Base-by-base conservation (phyloP, 2,888 invertebrate species). In the Oxyscelio sp. region DNA sequence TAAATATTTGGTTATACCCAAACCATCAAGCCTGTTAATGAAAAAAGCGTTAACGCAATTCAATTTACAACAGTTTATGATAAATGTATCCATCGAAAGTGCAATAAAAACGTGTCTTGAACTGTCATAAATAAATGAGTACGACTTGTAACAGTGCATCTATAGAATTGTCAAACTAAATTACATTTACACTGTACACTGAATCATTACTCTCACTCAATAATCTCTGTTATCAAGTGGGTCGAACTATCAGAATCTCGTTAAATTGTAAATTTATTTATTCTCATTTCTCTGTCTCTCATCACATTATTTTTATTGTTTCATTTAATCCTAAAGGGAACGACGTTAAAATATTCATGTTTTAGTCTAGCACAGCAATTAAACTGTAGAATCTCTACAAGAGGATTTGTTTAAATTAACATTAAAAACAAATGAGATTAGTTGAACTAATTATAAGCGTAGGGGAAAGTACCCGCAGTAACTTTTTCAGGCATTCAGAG, bases 51-150 rank as follows among this genome's bases (percentile, higher is more conserved):
- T 56, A 31, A 56, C 31, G 19, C 34, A 31, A 5, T 8, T 31
- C 15, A 27, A 61, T 61, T 61, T 40, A 19, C 15, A 15, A n/a
- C n/a, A n/a, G n/a, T n/a, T n/a, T n/a, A n/a, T n/a, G n/a, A n/a
- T n/a, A n/a, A n/a, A n/a, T n/a, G 27, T 31, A 19, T 65, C 19
- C 19, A 65, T 31, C 48, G 48, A 65, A 65, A 65, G 45, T 17
- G 19, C 50, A 65, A 65, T 65, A 65, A 48, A 65, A 65, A 31
- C 50, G 22, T 48, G 27, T 22, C 19, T 65, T 4, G 63, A 65
- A 48, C 13, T 48, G 63, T 48, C 48, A 48, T 65, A 34, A 34
- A 50, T 65, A 50, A 34, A 65, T 31, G 50, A 19, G 50, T n/a
- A 8, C 24, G 21, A 50, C n/a, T 68, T 11, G 34, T 11, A 9